These are phyloP conservation scores for Emys orbicularis DNA, from an alignment of 2,797 vertebrate genomes.

Conservation along the genomic window DNA sequence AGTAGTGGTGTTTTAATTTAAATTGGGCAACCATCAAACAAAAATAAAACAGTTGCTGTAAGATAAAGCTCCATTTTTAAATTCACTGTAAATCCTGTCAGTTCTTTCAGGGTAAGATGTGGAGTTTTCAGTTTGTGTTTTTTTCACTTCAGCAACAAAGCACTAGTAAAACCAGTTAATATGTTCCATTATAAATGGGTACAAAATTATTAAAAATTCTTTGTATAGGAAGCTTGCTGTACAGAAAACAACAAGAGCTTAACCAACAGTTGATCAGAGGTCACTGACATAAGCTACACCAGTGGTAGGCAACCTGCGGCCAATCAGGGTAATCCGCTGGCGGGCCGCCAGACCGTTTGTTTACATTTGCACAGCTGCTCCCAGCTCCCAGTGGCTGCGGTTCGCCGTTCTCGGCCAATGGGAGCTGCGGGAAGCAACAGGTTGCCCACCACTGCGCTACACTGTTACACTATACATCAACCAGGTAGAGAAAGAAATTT, in stretches of 20 bases:
- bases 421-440: too few species aligned
- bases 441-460: too few species aligned
- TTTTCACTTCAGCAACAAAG: not conserved
- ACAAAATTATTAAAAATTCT: not conserved
- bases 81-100: not conserved
- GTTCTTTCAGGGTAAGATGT: not conserved
- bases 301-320: too few species aligned
- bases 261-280: not conserved
- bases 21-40: not conserved
- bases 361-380: too few species aligned
- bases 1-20: not conserved
- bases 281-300: not conserved
- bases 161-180: accelerated
- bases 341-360: too few species aligned
- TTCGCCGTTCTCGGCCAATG: too few species aligned
- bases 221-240: not conserved
- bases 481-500: not conserved
- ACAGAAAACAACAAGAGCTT: not conserved
- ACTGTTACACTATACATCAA: accelerated
- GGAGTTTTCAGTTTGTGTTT: not conserved
- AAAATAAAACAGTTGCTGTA: not conserved
- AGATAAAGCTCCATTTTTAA: not conserved
- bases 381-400: too few species aligned
- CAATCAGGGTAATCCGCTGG: too few species aligned
- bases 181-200: not conserved